These are phyloP conservation scores for Circaetus gallicus DNA, from an alignment of 2,113 vertebrate genomes.

Conservation along the genomic window DNA sequence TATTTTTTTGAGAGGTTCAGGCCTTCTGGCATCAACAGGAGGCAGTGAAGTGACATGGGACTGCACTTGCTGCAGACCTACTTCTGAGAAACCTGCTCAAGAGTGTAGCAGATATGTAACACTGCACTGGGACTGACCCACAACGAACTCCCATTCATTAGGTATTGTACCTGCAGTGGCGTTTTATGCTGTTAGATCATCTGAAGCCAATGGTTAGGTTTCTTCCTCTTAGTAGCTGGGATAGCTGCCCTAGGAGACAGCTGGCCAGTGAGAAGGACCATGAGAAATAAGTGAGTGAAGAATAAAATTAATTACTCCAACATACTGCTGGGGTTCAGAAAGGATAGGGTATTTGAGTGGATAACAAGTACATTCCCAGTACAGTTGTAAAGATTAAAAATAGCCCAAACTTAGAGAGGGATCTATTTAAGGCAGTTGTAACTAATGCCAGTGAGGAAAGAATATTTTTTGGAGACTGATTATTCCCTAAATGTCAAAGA, in stretches of 20 bases:
- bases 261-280: background rate
- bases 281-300: background rate
- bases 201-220: background rate
- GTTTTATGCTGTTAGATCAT: background rate
- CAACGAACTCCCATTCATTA: background rate
- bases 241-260: background rate
- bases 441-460: background rate
- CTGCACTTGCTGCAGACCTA: background rate
- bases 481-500: background rate
- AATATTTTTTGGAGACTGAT: background rate
- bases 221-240: background rate
- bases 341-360: background rate
- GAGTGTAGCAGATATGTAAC: background rate
- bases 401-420: background rate
- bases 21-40: background rate
- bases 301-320: background rate
- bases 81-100: background rate
- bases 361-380: background rate
- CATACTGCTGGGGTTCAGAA: background rate
- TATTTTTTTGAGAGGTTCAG: background rate
- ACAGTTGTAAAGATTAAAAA: conserved; percentile 1
- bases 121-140: background rate
- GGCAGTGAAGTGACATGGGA: background rate
- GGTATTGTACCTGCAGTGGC: background rate
- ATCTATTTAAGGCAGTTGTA: conserved; percentile 7